Base-by-base conservation (phyloP, 2,113 vertebrate genomes). In the Irena cyanogastra region DNA sequence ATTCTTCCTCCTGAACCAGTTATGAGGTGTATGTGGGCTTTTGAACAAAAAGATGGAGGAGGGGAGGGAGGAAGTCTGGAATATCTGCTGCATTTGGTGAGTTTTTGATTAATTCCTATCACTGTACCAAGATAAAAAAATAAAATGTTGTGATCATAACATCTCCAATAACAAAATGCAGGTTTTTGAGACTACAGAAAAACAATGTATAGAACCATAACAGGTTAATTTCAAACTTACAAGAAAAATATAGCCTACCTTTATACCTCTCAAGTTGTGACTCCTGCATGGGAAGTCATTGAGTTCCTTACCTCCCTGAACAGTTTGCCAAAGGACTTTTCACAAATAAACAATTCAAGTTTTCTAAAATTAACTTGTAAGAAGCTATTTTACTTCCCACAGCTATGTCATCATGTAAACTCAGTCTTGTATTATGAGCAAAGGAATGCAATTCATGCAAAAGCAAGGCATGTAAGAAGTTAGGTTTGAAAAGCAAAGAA, bases 341-440 rank as follows among this genome's bases (percentile, higher is more conserved):
- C 53, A 90, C 44, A 89, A 26, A 84, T 45, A 83, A 95, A 78
- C 52, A 93, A 77, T 76, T 49, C 26, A 61, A 79, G 13, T 76
- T 82, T 82, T 90, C 93, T 88, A 96, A 95, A 93, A 72, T 71
- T 85, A 82, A 41, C 3, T 65, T 78, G 83, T 27, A 79, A 70
- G 63, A 78, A 87, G 26, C 19, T 89, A 66, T 91, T 89, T 95
- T 80, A 42, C 9, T 79, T 76, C 31, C 57, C 42, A 57, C 16
- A 61, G 15, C 45, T 68, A 61, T 63, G 54, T 50, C 31, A 76
- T n/a, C 14, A 33, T 57, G 31, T 84, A 96, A 89, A 68, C 9
- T 54, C n/a, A 27, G 31, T 53, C 41, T 49, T 60, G 23, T 64
- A 30, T 49, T 60, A n/a, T 30, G 83, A 89, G 20, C 9, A 69